phyloP scores from a whole-genome alignment of 2,888 invertebrate species.

The Synergus itoensis region DNA sequence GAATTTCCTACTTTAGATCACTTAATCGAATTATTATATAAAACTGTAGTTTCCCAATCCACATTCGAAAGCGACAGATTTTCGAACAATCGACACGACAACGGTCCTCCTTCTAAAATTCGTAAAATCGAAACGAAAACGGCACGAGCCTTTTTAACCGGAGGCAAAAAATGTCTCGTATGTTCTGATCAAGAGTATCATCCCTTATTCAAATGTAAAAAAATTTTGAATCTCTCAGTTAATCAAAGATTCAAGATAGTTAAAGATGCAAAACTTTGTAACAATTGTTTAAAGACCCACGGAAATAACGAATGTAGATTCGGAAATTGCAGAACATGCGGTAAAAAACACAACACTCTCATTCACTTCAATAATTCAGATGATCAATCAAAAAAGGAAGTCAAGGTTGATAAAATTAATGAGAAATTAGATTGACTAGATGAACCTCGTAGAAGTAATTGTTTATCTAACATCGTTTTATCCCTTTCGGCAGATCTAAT shows the following conservation, averaged over 20 bases:
- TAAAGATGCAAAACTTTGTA: constrained; percentile 44
- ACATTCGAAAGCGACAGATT: too few relatives aligned
- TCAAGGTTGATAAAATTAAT: constrained; percentile 41
- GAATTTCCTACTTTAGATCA: constrained; percentile 48
- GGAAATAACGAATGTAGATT: constrained; percentile 41
- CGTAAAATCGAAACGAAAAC: too few relatives aligned
- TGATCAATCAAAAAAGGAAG: too few relatives aligned
- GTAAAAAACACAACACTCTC: too few relatives aligned
- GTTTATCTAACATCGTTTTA: too few relatives aligned
- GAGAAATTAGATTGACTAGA: too few relatives aligned
- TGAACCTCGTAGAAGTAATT: too few relatives aligned
- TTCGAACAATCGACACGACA: too few relatives aligned
- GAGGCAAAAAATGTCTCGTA: constrained; percentile 39
- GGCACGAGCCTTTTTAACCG: too few relatives aligned
- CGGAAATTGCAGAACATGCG: background rate
- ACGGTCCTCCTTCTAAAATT: too few relatives aligned
- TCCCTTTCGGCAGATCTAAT: too few relatives aligned
- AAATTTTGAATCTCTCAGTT: constrained; percentile 44
- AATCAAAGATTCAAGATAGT: constrained; percentile 39
- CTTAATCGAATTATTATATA: constrained; percentile 46
- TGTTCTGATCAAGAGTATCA: constrained; percentile 50
- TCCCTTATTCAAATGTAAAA: constrained; percentile 50
- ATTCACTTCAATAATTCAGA: too few relatives aligned
- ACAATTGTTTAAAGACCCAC: constrained; percentile 51
- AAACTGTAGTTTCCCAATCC: constrained; percentile 5